phyloP scores from a whole-genome alignment of 2,797 vertebrate species.

The Pangasius djambal region DNA sequence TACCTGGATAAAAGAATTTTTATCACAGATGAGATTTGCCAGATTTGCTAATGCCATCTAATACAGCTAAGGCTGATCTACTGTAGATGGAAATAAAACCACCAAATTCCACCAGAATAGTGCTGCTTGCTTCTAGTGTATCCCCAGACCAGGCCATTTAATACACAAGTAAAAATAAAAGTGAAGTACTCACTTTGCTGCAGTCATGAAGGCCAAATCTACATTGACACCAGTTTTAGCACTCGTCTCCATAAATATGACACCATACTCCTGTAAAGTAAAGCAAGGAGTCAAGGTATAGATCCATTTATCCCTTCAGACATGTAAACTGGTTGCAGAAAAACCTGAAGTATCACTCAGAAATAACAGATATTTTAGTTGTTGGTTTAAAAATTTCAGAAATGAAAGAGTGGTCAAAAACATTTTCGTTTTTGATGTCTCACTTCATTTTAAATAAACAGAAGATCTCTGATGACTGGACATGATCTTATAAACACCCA shows the following conservation, averaged over 20 bases:
- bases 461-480: not conserved
- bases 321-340: not conserved
- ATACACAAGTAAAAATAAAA: not conserved
- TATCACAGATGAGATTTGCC: not conserved
- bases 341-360: not conserved
- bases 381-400: not conserved
- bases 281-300: not conserved
- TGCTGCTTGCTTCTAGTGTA: not conserved
- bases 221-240: conserved; percentile 97
- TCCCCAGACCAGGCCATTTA: not conserved
- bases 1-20: not conserved
- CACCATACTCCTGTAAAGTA: conserved; percentile 86
- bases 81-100: not conserved
- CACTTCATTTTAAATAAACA: not conserved
- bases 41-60: not conserved
- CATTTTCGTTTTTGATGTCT: not conserved
- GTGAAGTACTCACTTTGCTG: conserved; percentile 86
- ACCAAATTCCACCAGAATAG: not conserved
- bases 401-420: not conserved
- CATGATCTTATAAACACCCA: not conserved
- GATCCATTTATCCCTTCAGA: not conserved
- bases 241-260: conserved; percentile 98
- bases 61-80: not conserved
- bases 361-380: not conserved
- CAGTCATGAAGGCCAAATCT: conserved; percentile 91